These are phyloP conservation scores for Taenioides sp. DNA, from an alignment of 2,797 vertebrate species.

Conservation along the genomic window DNA sequence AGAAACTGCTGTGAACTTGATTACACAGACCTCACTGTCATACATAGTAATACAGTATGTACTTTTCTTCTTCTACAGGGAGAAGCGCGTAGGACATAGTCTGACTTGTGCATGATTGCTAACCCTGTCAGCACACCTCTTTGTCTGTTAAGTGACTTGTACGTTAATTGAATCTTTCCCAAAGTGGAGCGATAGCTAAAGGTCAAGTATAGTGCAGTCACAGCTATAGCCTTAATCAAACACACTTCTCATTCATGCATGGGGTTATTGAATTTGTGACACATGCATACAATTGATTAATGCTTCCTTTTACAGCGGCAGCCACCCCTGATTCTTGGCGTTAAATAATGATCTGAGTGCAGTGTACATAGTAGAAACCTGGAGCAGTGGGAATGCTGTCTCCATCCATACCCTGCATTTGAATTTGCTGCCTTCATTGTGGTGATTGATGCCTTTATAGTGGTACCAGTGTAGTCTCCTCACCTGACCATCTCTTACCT, in stretches of 20 bases:
- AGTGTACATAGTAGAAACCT: slow-evolving; percentile 18
- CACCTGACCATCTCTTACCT: slow-evolving; percentile 55
- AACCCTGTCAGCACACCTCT: neutral
- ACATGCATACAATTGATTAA: slow-evolving; percentile 49
- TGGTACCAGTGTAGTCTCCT: slow-evolving; percentile 45
- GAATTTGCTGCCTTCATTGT: slow-evolving; percentile 43
- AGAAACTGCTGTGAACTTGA: no score
- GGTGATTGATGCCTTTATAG: slow-evolving; percentile 64
- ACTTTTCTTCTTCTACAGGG: neutral
- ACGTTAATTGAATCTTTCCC: slow-evolving; percentile 32
- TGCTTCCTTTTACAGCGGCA: slow-evolving; percentile 33
- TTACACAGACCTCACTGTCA: slow-evolving; percentile 18
- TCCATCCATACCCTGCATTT: slow-evolving; percentile 19
- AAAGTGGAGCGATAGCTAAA: slow-evolving; percentile 39
- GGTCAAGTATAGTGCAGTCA: slow-evolving; percentile 49
- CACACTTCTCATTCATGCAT: slow-evolving; percentile 23
- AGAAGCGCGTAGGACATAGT: neutral
- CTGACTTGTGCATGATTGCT: neutral
- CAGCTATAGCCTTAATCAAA: slow-evolving; percentile 53
- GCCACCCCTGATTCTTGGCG: slow-evolving; percentile 32
- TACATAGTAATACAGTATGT: slow-evolving; percentile 10
- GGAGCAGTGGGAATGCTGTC: slow-evolving; percentile 14
- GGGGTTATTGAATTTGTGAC: slow-evolving; percentile 47
- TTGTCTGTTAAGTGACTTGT: neutral
- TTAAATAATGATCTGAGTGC: slow-evolving; percentile 46